These are phyloP conservation scores for Sycon ciliatum DNA, from an alignment of 37 sponge, comb jelly and placozoan genomes.

Conservation along the genomic window DNA sequence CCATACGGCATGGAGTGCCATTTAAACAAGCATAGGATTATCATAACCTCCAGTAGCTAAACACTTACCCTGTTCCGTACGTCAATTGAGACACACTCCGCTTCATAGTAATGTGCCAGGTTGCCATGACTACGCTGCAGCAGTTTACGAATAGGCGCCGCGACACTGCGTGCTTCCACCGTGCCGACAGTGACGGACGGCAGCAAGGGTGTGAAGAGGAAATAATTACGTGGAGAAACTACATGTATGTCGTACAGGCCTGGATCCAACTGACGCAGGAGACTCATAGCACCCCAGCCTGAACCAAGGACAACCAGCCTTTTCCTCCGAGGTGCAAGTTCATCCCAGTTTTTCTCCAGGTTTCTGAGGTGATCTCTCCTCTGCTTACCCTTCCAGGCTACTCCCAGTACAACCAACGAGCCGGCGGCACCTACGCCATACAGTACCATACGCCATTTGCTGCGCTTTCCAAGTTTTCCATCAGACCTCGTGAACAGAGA, in stretches of 20 bases:
- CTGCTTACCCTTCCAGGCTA: too few species aligned
- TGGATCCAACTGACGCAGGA: slow-evolving; percentile 34
- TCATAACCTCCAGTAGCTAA: too few species aligned
- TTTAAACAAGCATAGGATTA: too few species aligned
- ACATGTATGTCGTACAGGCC: slow-evolving; percentile 52
- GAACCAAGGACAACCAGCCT: slow-evolving; percentile 54
- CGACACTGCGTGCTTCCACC: slow-evolving; percentile 56
- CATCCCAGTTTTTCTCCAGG: too few species aligned
- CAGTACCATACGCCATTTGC: too few species aligned
- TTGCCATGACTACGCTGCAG: slow-evolving; percentile 20
- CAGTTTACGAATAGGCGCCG: slow-evolving; percentile 50
- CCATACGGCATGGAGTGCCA: too few species aligned
- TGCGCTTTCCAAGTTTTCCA: too few species aligned
- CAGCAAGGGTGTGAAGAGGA: slow-evolving; percentile 58
- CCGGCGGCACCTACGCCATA: too few species aligned
- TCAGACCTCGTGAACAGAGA: too few species aligned
- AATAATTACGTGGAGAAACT: slow-evolving; percentile 57
- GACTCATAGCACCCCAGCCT: slow-evolving; percentile 62
- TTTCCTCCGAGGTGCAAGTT: too few species aligned
- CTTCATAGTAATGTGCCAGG: slow-evolving; percentile 30
- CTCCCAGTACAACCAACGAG: too few species aligned
- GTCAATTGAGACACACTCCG: slow-evolving; percentile 45
- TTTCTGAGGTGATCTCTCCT: too few species aligned
- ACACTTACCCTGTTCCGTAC: slow-evolving; percentile 12
- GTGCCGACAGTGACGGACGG: slow-evolving; percentile 68